Percentiles rank a stretch among this genome's conserved stretches.
phyloP scores from a whole-genome alignment of 2,113 vertebrate species.

The Dasyornis broadbenti region DNA sequence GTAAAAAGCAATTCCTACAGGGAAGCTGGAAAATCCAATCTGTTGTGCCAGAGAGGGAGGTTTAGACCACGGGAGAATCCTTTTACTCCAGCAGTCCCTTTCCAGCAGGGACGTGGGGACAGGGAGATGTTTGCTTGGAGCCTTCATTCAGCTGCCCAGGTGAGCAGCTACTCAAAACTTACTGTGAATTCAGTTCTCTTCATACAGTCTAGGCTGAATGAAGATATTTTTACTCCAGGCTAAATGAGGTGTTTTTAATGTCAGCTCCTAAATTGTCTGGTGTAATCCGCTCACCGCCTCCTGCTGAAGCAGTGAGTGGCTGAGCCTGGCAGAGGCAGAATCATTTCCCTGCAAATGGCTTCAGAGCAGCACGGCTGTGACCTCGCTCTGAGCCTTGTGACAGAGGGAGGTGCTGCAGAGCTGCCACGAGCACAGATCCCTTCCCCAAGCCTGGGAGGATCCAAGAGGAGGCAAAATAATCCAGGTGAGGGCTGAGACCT shows the following conservation, averaged over 20 bases:
- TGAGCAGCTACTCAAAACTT: background rate
- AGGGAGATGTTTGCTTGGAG: background rate
- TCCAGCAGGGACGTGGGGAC: background rate
- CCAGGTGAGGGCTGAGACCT: background rate
- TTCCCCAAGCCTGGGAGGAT: background rate
- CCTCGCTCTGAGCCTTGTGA: background rate
- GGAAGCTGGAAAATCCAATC: background rate
- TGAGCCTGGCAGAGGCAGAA: background rate
- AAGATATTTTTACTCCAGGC: slow-evolving; percentile 3
- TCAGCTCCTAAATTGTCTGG: background rate
- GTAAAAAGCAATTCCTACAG: background rate
- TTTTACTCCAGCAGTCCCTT: background rate
- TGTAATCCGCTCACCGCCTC: background rate
- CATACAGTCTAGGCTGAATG: background rate
- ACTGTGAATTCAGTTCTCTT: background rate
- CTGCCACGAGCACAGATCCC: background rate
- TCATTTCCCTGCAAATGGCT: background rate
- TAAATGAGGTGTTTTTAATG: slow-evolving; percentile 23
- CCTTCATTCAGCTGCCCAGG: background rate
- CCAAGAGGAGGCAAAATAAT: background rate
- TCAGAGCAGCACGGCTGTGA: background rate
- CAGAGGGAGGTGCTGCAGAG: background rate
- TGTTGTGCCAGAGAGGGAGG: background rate
- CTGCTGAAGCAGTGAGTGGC: background rate
- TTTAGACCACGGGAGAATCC: background rate